Base-by-base conservation (phyloP, 2,888 invertebrate species). In the Euzophera pinguis region DNA sequence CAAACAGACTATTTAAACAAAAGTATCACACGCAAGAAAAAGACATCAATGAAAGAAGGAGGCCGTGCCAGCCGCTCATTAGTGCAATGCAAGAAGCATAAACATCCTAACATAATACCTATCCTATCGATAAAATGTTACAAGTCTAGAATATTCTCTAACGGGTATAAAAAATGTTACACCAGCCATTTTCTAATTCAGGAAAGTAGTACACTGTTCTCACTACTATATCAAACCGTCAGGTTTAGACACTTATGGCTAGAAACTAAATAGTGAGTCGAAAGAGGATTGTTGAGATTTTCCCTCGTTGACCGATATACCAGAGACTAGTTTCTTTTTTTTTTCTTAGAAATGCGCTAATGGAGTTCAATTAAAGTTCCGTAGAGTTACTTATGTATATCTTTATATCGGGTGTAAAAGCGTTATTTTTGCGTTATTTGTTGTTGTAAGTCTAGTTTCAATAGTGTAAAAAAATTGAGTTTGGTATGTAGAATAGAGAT, bases 221-320 rank as follows among this genome's bases (percentile, higher is more conserved):
- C 37, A 9, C 12, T 14, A 14, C 47, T 53, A 50, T 51, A 34
- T 22, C 37, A 43, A 53, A 50, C 51, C 53, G 51, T 56, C 53
- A 47, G 53, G 48, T 38, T 45, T 45, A 53, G 49, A 45, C 50
- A 50, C 53, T 56, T 51, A 53, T 53, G 38, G 22, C 12, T 48
- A 48, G 37, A 48, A 48, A 48, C 27, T 38, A 17, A 47, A 34
- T 37, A n/a, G 14, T 51, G 17, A 17, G 48, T 50, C 43, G 47
- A 50, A 52, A 48, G 42, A 52, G 52, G 41, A 47, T 47, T 27
- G 6, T 7, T 12, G 43, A 43, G 16, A 14, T n/a, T 48, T 48
- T 38, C 48, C 17, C 48, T 48, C 48, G 37, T 29, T 48, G 48
- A 1, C 48, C 48, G 35, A 35, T 22, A 42, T 22, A 34, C 13